Conservation (phyloP, 2,113 vertebrate genomes). For the Plectropomus leopardus region DNA sequence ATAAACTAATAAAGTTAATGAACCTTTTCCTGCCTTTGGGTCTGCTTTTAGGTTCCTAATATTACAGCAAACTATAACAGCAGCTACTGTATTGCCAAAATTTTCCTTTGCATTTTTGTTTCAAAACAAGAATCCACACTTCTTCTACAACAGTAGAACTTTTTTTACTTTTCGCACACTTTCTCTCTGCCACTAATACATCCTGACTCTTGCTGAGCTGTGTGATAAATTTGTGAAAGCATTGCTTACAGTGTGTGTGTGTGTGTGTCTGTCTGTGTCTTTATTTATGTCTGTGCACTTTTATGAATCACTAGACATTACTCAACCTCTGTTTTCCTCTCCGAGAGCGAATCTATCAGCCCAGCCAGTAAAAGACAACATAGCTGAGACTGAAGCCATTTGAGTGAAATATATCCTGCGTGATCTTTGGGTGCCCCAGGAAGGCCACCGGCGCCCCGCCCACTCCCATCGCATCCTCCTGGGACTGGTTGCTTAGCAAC, state of each 20-base stretch:
- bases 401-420: slow-evolving; percentile 75
- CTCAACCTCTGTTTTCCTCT: slow-evolving; percentile 43
- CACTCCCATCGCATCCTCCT: slow-evolving; percentile 63
- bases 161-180: not conserved
- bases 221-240: slow-evolving; percentile 23
- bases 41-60: too few species aligned
- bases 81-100: too few species aligned
- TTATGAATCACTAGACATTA: slow-evolving; percentile 61
- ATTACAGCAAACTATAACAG: too few species aligned
- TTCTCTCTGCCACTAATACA: not conserved
- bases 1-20: too few species aligned
- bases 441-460: slow-evolving; percentile 62
- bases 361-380: slow-evolving; percentile 46
- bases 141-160: not conserved
- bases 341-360: not conserved
- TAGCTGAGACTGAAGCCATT: slow-evolving; percentile 64
- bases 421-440: slow-evolving; percentile 63
- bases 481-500: slow-evolving; percentile 78
- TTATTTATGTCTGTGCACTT: slow-evolving; percentile 26
- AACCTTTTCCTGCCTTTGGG: too few species aligned
- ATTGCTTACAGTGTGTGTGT: slow-evolving; percentile 13
- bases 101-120: not conserved
- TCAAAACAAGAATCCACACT: not conserved
- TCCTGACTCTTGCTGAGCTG: not conserved
- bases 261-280: slow-evolving; percentile 12